Evolutionary conservation across 2,113 vertebrate species (phyloP).

Genomic region (Lynx canadensis): DNA sequence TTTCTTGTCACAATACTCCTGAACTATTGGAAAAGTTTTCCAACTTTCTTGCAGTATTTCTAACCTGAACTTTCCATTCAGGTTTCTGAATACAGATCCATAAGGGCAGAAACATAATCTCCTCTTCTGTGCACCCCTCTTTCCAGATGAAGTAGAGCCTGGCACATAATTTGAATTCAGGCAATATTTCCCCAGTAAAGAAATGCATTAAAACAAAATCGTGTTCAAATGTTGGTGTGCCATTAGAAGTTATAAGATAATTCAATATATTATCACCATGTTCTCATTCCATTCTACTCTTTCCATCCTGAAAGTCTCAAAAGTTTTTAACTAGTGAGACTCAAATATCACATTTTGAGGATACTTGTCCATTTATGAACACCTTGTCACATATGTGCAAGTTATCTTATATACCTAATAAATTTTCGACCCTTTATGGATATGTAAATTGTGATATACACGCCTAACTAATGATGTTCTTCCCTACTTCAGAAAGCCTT

Average conservation of each 20-base stretch:
- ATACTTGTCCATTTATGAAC: background rate
- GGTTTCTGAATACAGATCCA: background rate
- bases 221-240: background rate
- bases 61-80: background rate
- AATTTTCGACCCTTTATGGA: background rate
- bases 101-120: background rate
- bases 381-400: background rate
- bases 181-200: background rate
- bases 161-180: background rate
- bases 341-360: background rate
- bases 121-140: background rate
- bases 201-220: background rate
- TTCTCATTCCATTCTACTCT: background rate
- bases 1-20: too few relatives aligned
- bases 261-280: background rate
- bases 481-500: background rate
- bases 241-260: background rate
- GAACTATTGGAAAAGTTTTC: too few relatives aligned
- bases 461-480: background rate
- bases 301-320: background rate
- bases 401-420: background rate
- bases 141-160: background rate
- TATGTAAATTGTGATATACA: background rate
- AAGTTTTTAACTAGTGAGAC: background rate
- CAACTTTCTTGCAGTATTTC: background rate